Base-by-base conservation (phyloP, 2,113 vertebrate genomes). In the Cryptomyrus ogoouensis region DNA sequence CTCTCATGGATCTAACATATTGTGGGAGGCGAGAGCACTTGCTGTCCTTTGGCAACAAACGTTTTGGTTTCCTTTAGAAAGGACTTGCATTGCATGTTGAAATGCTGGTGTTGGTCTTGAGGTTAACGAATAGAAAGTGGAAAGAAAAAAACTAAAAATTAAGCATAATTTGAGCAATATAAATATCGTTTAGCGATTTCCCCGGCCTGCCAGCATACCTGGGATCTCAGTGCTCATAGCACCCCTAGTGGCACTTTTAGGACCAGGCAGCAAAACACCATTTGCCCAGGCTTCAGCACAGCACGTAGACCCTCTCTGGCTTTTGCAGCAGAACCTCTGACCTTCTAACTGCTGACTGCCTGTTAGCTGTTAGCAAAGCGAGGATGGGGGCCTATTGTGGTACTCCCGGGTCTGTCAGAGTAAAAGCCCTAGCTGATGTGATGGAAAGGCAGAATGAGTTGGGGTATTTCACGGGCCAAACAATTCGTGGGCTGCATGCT, bases 101-200 rank as follows among this genome's bases (percentile, higher is more conserved):
- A 94, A 89, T 91, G 90, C 93, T 93, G 93, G 94, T 92, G 92
- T 92, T 88, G 87, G 93, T 92, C 91, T 91, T 93, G 92, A 92
- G 93, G 93, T 92, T 93, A 92, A 89, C 90, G 52, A 89, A 53
- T 6, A 21, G 17, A 17, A n/a, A 92, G 93, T 93, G 35, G 87
- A 93, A 95, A 94, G 95, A 94, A 95, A 96, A 95, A 94, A 92
- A 94, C 92, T 92, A 93, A 44, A 70, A 42, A 87, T 91, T 31
- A 52, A 90, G 39, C 47, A 39, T 90, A 84, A 90, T 90, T 85
- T 89, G 85, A 89, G 58, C 88, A 91, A 35, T 88, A 92, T 91
- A 92, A 90, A 90, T 83, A 50, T 88, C 62, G 86, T 89, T 70
- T 58, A 83, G 58, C 80, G 58, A 89, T 88, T 91, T 93, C 90